Evolutionary conservation across 2,888 invertebrate genomes (phyloP).

Genomic region (Mactromeris polynyma): DNA sequence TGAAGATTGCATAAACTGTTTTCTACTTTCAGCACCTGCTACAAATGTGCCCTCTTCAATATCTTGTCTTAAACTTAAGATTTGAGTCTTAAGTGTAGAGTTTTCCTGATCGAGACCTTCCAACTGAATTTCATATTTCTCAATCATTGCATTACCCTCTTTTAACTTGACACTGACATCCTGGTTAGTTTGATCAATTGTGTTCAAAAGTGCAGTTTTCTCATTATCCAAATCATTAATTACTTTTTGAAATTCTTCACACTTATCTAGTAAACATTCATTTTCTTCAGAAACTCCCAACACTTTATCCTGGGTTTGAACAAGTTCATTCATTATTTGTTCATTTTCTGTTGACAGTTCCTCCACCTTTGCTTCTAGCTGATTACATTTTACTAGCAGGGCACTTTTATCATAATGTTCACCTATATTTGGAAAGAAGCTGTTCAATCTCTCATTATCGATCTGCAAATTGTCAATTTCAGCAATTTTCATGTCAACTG

Average conservation of each 20-base stretch:
- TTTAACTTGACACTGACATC: constrained; percentile 37
- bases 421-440: constrained; percentile 62
- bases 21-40: constrained; percentile 26
- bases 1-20: constrained; percentile 43
- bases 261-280: constrained; percentile 54
- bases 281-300: constrained; percentile 51
- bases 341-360: constrained; percentile 70
- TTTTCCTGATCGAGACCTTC: constrained; percentile 61
- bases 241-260: constrained; percentile 61
- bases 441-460: constrained; percentile 57
- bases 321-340: constrained; percentile 56
- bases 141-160: constrained; percentile 60
- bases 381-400: constrained; percentile 60
- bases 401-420: constrained; percentile 50
- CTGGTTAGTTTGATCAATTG: constrained; percentile 36
- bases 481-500: constrained; percentile 50
- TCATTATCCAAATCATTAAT: constrained; percentile 66
- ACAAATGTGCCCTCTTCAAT: constrained; percentile 43
- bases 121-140: constrained; percentile 61
- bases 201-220: constrained; percentile 55
- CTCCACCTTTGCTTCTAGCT: constrained; percentile 61
- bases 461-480: constrained; percentile 59
- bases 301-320: constrained; percentile 50
- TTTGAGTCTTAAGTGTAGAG: constrained; percentile 64
- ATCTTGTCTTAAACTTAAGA: constrained; percentile 57